Percentiles rank a stretch among this genome's conserved stretches.
These are phyloP conservation scores for Osmerus eperlanus DNA, from an alignment of 2,113 vertebrate genomes.

Conservation along the genomic window DNA sequence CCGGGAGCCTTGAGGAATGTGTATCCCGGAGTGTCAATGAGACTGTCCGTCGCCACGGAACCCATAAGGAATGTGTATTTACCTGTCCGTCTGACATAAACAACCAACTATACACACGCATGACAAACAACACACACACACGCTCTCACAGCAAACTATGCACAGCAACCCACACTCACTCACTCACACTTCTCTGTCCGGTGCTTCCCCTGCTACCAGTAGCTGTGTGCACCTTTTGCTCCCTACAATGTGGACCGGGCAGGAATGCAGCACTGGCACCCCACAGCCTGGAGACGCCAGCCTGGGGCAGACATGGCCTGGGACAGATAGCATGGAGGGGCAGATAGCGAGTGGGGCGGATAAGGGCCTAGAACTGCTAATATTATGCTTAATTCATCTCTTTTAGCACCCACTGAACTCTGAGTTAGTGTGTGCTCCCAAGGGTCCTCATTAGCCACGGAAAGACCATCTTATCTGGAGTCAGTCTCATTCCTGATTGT, in stretches of 20 bases:
- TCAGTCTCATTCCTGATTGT: slow-evolving; percentile 37
- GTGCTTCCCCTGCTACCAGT: neutral
- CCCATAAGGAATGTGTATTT: neutral
- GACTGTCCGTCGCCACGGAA: too few species aligned
- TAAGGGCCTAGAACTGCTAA: too few species aligned
- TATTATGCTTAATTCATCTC: too few species aligned
- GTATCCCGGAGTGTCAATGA: too few species aligned
- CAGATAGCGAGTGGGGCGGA: too few species aligned
- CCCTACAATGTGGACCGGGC: slow-evolving; percentile 5
- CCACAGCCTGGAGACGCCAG: slow-evolving; percentile 30
- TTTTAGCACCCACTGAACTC: too few species aligned
- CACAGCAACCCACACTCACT: neutral
- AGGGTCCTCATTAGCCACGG: slow-evolving; percentile 52
- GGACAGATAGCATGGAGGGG: too few species aligned
- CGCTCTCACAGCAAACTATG: neutral
- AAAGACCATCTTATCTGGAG: slow-evolving; percentile 38
- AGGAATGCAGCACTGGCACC: slow-evolving; percentile 14
- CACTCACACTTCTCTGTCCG: neutral
- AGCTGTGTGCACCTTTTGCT: slow-evolving; percentile 20
- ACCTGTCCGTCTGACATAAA: neutral
- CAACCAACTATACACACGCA: neutral
- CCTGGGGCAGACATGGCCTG: neutral
- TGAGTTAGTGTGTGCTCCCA: slow-evolving; percentile 25
- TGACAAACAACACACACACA: neutral
- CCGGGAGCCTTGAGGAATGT: too few species aligned